Evolutionary conservation across 1,140 invertebrate species (phyloP).

Genomic region (Eulimnadia texana): DNA sequence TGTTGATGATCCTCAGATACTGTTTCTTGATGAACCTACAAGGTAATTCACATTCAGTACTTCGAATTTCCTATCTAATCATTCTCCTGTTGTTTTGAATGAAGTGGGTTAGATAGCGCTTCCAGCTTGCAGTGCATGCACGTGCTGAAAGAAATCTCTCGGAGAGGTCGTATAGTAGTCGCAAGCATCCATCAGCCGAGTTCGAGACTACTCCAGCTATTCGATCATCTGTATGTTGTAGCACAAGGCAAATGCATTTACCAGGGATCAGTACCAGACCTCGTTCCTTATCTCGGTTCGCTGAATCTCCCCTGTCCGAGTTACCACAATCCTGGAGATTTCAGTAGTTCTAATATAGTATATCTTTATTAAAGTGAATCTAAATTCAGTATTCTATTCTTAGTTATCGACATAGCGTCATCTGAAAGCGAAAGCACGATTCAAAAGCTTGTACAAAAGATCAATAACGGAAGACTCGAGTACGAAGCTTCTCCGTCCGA

Average conservation of each 20-base stretch:
- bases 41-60: conserved; percentile 42
- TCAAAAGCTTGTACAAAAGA: background rate
- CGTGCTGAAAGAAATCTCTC: conserved; percentile 40
- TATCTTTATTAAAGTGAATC: too few species aligned
- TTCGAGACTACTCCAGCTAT: conserved; percentile 89
- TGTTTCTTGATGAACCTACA: conserved; percentile 88
- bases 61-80: background rate
- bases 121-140: conserved; percentile 39
- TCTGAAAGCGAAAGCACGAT: background rate
- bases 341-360: too few species aligned
- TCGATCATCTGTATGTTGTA: conserved; percentile 80
- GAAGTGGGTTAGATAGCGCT: conserved; percentile 39
- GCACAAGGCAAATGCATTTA: conserved; percentile 86
- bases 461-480: background rate
- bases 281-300: conserved; percentile 71
- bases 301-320: conserved; percentile 74
- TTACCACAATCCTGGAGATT: conserved; percentile 93
- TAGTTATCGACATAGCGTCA: conserved; percentile 2
- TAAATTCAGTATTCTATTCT: too few species aligned
- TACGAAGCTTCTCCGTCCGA: background rate
- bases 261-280: conserved; percentile 54
- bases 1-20: conserved; percentile 72
- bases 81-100: too few species aligned
- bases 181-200: conserved; percentile 96
- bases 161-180: conserved; percentile 57